Evolutionary conservation across 2,797 vertebrate species (phyloP).

Genomic region (Uromys caudimaculatus): DNA sequence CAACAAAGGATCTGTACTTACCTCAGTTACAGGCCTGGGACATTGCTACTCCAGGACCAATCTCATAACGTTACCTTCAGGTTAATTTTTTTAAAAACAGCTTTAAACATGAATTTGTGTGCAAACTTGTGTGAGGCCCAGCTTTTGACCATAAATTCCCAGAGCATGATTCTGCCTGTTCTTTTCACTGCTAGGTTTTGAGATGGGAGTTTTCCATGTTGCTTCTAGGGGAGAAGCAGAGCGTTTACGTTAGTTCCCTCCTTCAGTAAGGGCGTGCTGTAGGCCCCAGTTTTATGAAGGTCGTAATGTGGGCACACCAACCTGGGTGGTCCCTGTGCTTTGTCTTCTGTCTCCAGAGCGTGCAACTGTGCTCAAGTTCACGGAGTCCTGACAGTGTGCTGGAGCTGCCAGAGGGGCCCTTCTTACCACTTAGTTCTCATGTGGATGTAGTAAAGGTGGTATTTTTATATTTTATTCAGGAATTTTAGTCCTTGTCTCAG

Average conservation of each 20-base stretch:
- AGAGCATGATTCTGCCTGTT: slow-evolving; percentile 13
- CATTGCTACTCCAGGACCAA: background rate
- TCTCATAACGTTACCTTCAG: slow-evolving; percentile 25
- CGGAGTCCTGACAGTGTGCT: background rate
- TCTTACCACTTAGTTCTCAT: background rate
- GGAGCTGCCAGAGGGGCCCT: background rate
- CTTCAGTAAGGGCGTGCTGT: slow-evolving; percentile 39
- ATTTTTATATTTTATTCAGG: slow-evolving; percentile 30
- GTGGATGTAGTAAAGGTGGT: background rate
- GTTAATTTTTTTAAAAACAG: background rate
- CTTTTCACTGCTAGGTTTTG: slow-evolving; percentile 39
- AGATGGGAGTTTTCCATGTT: slow-evolving; percentile 46
- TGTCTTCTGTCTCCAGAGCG: slow-evolving; percentile 37
- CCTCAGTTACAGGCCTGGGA: slow-evolving; percentile 1
- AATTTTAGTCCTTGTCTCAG: slow-evolving; percentile 1
- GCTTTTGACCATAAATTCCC: slow-evolving; percentile 30
- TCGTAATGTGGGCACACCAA: background rate
- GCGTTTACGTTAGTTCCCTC: slow-evolving; percentile 46
- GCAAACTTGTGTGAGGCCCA: background rate
- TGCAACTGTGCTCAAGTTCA: slow-evolving; percentile 21
- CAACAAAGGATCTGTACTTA: slow-evolving; percentile 27
- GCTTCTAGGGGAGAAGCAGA: background rate
- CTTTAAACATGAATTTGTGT: slow-evolving; percentile 13
- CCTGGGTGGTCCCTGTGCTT: slow-evolving; percentile 58
- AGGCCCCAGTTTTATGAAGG: slow-evolving; percentile 50